Conservation (phyloP, 2,113 vertebrate species). For the Alexandromys fortis region DNA sequence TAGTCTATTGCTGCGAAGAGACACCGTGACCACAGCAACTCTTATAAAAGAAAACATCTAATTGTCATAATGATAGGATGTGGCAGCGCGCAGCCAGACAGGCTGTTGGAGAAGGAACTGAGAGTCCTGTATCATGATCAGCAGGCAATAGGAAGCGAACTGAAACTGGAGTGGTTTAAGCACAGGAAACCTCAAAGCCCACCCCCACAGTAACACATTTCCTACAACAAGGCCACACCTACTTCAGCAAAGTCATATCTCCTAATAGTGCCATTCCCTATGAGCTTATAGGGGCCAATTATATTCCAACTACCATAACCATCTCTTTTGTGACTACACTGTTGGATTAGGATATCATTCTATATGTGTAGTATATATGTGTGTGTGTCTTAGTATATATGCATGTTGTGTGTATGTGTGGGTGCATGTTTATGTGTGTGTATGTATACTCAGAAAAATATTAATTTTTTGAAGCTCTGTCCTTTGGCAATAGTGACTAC, state of each 20-base stretch:
- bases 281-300: neutral
- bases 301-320: neutral
- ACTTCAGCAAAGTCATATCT: neutral
- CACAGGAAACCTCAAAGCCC: neutral
- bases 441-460: neutral
- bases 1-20: neutral
- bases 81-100: neutral
- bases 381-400: neutral
- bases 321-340: neutral
- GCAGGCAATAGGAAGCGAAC: neutral
- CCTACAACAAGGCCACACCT: neutral
- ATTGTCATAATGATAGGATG: neutral
- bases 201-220: neutral
- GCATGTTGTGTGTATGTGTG: neutral
- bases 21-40: neutral
- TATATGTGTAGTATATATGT: neutral
- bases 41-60: neutral
- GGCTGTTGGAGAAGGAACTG: neutral
- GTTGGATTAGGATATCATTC: neutral
- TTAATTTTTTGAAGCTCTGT: neutral
- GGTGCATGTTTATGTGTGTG: neutral
- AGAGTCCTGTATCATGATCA: neutral
- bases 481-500: neutral
- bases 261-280: neutral
- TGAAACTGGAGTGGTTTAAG: neutral